phyloP scores from a whole-genome alignment of 2,888 invertebrate species.

The Lordiphosa fenestrarum region DNA sequence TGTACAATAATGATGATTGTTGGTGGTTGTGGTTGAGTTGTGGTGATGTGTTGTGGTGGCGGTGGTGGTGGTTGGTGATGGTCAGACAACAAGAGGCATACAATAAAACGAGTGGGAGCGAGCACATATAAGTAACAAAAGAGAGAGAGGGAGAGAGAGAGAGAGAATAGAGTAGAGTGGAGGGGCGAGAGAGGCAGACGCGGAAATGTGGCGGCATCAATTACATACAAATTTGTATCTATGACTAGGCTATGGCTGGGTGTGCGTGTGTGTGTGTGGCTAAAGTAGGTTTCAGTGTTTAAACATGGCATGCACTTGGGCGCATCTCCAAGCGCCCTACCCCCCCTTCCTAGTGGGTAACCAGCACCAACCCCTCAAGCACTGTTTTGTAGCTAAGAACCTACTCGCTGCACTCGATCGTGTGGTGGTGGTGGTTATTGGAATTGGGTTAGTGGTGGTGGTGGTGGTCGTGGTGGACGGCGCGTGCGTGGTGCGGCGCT shows the following conservation, averaged over 20 bases:
- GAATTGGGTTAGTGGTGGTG: conserved; percentile 50
- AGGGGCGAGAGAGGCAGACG: conserved; percentile 8
- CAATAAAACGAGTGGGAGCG: conserved; percentile 52
- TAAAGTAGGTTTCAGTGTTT: conserved; percentile 67
- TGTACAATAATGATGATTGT: conserved; percentile 24
- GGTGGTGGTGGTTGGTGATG: conserved; percentile 34
- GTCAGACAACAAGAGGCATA: conserved; percentile 58
- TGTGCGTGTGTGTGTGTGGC: conserved; percentile 16
- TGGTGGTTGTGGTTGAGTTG: conserved; percentile 1
- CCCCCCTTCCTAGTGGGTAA: background rate
- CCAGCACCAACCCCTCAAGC: conserved; percentile 7
- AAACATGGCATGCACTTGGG: conserved; percentile 63
- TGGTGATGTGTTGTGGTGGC: conserved; percentile 14
- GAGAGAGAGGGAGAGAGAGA: conserved; percentile 20
- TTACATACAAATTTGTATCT: conserved; percentile 22
- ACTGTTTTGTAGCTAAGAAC: conserved; percentile 26
- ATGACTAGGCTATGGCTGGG: conserved; percentile 14
- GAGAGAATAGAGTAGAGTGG: conserved; percentile 21
- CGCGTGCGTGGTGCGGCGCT: conserved; percentile 40
- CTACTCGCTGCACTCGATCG: conserved; percentile 52
- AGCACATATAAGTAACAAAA: conserved; percentile 38
- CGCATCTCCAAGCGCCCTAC: background rate
- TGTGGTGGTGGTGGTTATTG: conserved; percentile 41
- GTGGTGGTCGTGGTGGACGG: conserved; percentile 5
- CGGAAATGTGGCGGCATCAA: conserved; percentile 31